Evolutionary conservation across 2,888 invertebrate genomes (phyloP).

Genomic region (Ophraella communa): DNA sequence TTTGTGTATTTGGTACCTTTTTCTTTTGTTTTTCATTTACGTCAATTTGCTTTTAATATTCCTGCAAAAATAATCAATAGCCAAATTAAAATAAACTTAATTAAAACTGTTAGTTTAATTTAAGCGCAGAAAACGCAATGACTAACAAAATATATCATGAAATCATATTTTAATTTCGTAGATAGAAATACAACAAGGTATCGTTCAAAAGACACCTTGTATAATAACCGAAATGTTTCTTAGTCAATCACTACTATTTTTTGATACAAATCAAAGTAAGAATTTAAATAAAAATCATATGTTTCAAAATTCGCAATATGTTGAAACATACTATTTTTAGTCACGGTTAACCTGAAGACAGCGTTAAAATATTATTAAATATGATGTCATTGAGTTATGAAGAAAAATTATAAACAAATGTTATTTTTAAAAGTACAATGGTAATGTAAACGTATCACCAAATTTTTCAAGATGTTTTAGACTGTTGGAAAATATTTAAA

Average conservation of each 20-base stretch:
- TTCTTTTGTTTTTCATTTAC: conserved; percentile 4
- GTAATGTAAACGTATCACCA: neutral
- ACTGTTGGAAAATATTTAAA: no score
- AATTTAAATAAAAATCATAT: conserved; percentile 6
- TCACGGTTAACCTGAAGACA: neutral
- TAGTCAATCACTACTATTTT: no score
- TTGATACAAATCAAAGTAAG: no score
- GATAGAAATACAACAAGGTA: neutral
- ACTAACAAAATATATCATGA: no score
- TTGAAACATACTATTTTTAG: neutral
- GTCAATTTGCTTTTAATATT: neutral
- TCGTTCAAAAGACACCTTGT: neutral
- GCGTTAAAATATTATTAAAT: neutral
- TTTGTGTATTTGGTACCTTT: neutral
- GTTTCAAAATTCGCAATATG: neutral
- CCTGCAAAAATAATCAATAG: neutral
- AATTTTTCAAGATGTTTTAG: no score
- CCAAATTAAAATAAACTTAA: neutral
- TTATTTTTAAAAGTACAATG: neutral
- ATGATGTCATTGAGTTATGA: neutral
- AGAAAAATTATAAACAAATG: neutral
- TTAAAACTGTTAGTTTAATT: no score
- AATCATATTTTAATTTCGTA: no score
- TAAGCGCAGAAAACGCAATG: no score
- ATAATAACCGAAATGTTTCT: neutral